Evolutionary conservation across 2,797 vertebrate species (phyloP).

Genomic region (Anolis apletophallus): DNA sequence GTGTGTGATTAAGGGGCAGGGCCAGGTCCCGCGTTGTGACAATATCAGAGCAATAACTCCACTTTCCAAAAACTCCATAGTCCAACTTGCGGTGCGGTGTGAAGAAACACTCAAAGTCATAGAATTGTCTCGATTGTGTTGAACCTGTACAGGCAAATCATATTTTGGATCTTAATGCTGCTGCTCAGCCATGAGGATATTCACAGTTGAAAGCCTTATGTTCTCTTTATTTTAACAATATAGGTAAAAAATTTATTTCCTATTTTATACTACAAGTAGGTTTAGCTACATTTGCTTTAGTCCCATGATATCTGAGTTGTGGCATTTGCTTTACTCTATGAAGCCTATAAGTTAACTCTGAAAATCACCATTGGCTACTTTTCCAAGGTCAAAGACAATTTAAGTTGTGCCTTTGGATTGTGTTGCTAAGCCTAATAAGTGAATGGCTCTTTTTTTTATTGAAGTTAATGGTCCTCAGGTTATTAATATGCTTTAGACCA

Average conservation of each 20-base stretch:
- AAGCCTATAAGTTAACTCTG: background rate
- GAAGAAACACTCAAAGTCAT: background rate
- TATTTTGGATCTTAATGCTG: background rate
- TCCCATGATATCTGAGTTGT: background rate
- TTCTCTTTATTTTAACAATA: background rate
- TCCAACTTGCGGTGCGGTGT: background rate
- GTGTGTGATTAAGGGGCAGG: too few species aligned
- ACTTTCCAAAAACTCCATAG: background rate
- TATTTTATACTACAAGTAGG: background rate
- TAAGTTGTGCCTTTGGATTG: background rate
- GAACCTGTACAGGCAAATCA: background rate
- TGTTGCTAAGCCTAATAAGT: background rate
- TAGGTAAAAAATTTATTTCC: background rate
- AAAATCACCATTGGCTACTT: background rate
- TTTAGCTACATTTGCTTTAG: background rate
- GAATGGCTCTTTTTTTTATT: background rate
- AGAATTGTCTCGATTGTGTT: background rate
- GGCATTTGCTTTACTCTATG: background rate
- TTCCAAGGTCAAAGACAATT: conserved; percentile 19
- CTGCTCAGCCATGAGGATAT: background rate
- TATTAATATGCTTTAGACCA: conserved; percentile 38
- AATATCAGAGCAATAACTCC: background rate
- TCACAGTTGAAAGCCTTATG: background rate
- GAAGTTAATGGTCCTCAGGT: conserved; percentile 2
- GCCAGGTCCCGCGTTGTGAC: too few species aligned